Evolutionary conservation across 2,888 invertebrate species (phyloP), one percentile per base, ranked within the genome.

Genomic region (Cremastinae sp.): DNA sequence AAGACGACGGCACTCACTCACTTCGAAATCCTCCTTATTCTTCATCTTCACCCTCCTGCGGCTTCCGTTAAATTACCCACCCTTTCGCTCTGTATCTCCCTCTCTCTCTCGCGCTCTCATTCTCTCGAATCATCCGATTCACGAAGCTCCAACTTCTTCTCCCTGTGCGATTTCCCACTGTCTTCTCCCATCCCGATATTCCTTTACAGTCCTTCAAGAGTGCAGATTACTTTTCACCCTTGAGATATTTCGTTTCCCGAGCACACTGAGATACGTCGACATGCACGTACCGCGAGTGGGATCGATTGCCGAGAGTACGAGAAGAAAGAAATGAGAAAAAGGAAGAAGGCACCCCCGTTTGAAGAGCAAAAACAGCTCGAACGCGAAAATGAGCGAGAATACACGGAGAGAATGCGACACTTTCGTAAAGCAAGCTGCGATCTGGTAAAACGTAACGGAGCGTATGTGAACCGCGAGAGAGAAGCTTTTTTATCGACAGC

Each of bases 401-500:
- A 41, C 16, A 16, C 55, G 66, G 70, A 74, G 68, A 65, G 75
- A 73, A 74, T 51, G 53, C 61, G 64, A 43, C 72, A 74, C 77
- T 51, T 68, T 65, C 62, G 65, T 47, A 45, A 61, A 56, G 51
- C 68, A 61, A 64, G 28, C 74, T 22, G 28, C 74, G 45, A 55
- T 53, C 56, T 20, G 55, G 68, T 71, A 78, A 71, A 72, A 39
- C 55, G 43, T 65, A 73, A 56, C 74, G 56, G 61, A 49, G 59
- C 22, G 43, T 68, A 53, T 49, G 66, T 28, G 28, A 5, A 2
- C 28, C 72, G 62, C 73, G 66, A 77, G 77, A 64, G 74, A 58
- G 81, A 79, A 87, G 86, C 87, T 86, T 88, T 88, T 87, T 88
- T 85, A 86, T 86, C 86, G 85, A 86, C 84, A 78, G 73, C 74